These are phyloP conservation scores for Globodera rostochiensis DNA, from an alignment of 1,140 invertebrate species.

Conservation along the genomic window DNA sequence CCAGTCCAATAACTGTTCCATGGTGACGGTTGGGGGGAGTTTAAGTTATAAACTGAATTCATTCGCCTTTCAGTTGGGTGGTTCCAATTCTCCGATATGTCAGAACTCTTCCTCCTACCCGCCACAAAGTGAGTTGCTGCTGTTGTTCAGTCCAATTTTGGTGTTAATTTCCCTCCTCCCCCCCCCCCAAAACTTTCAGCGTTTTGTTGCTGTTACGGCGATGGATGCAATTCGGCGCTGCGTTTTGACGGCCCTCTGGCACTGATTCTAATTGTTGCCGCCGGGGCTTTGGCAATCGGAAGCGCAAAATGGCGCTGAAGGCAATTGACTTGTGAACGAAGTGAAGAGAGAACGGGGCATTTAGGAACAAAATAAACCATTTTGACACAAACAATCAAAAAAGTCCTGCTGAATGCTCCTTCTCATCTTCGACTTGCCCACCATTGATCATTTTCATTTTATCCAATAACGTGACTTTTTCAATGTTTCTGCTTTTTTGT, in stretches of 20 bases:
- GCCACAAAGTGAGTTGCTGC: not conserved
- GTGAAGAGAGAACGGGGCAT: not conserved
- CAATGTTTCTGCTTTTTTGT: too few relatives aligned
- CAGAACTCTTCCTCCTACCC: slow-evolving; percentile 4
- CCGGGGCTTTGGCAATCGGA: not conserved
- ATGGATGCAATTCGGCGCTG: slow-evolving; percentile 25
- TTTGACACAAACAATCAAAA: too few relatives aligned
- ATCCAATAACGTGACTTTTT: too few relatives aligned
- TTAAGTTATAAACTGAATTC: not conserved
- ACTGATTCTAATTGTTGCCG: not conserved
- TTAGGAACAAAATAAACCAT: not conserved
- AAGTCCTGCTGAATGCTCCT: too few relatives aligned
- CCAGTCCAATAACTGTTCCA: slow-evolving; percentile 27
- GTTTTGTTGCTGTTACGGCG: slow-evolving; percentile 31
- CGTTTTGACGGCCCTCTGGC: not conserved
- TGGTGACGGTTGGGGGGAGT: not conserved
- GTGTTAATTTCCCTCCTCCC: not conserved
- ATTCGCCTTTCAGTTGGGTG: not conserved
- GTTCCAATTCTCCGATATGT: not conserved
- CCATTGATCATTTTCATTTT: too few relatives aligned
- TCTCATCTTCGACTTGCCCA: too few relatives aligned
- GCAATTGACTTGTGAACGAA: not conserved
- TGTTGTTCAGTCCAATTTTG: not conserved
- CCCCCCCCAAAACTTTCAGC: slow-evolving; percentile 10
- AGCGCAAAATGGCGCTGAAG: not conserved